These are phyloP conservation scores for Strix uralensis DNA, from an alignment of 2,113 vertebrate species.

Conservation along the genomic window DNA sequence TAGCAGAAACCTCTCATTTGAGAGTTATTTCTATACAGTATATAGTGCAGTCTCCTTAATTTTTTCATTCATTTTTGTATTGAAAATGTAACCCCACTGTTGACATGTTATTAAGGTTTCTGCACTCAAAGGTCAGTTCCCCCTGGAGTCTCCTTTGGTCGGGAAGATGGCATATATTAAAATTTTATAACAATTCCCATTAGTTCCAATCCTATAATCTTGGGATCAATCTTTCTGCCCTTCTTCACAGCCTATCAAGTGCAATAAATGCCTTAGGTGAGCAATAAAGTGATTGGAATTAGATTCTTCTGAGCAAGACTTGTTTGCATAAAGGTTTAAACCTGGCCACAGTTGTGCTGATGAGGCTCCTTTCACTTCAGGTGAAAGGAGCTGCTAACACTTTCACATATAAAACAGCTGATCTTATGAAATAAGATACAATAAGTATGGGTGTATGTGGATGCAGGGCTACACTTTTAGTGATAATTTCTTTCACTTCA, in stretches of 20 bases:
- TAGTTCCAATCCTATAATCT: constrained; percentile 4
- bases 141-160: constrained; percentile 24
- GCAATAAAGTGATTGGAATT: not conserved
- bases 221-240: constrained; percentile 7
- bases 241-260: not conserved
- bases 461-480: not conserved
- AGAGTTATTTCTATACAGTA: not conserved
- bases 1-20: not conserved
- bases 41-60: not conserved
- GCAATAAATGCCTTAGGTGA: constrained; percentile 9
- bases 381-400: not conserved
- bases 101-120: not conserved
- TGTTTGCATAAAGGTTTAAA: not conserved
- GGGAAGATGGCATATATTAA: constrained; percentile 52
- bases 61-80: not conserved
- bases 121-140: constrained; percentile 23
- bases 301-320: not conserved
- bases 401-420: not conserved
- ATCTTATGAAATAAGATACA: not conserved
- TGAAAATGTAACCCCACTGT: constrained; percentile 15
- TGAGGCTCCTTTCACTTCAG: not conserved
- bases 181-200: constrained; percentile 33
- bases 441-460: not conserved
- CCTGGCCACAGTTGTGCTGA: not conserved
- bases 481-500: not conserved